These are phyloP conservation scores for Andrena cerasifolii DNA, from an alignment of 1,140 invertebrate species.

Conservation along the genomic window DNA sequence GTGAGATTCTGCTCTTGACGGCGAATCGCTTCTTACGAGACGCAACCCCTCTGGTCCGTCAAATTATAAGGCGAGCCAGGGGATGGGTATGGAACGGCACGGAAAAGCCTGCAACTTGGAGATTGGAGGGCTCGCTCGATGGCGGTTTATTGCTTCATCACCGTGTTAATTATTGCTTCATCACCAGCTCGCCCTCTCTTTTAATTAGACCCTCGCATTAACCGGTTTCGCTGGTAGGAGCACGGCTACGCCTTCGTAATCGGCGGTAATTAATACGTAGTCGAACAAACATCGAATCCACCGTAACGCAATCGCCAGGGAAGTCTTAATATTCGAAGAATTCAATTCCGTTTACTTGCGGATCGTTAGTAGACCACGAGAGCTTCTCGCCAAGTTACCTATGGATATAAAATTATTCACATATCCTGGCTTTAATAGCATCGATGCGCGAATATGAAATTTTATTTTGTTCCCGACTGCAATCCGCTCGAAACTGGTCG, in stretches of 20 bases:
- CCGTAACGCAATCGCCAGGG: background rate
- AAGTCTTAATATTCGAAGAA: background rate
- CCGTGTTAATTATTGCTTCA: conserved; percentile 67
- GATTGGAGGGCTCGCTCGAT: conserved; percentile 52
- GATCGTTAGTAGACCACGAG: background rate
- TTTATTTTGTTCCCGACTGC: background rate
- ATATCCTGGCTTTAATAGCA: background rate
- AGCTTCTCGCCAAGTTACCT: background rate
- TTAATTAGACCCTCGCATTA: conserved; percentile 57
- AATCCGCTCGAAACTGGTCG: background rate
- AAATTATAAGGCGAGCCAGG: conserved; percentile 60
- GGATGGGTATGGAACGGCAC: conserved; percentile 31
- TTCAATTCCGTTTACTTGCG: background rate
- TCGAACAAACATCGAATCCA: background rate
- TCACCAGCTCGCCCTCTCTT: conserved; percentile 59
- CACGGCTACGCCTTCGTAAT: conserved; percentile 47
- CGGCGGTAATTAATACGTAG: conserved; percentile 37
- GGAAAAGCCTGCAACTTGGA: conserved; percentile 63
- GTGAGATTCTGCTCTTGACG: conserved; percentile 64
- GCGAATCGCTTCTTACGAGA: conserved; percentile 58
- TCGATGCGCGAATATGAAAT: background rate
- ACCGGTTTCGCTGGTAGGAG: conserved; percentile 19
- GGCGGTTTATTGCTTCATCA: conserved; percentile 69
- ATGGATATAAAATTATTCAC: background rate
- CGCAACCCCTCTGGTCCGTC: conserved; percentile 43